phyloP scores from a whole-genome alignment of 1,140 invertebrate genomes.

The Drosophila asahinai region DNA sequence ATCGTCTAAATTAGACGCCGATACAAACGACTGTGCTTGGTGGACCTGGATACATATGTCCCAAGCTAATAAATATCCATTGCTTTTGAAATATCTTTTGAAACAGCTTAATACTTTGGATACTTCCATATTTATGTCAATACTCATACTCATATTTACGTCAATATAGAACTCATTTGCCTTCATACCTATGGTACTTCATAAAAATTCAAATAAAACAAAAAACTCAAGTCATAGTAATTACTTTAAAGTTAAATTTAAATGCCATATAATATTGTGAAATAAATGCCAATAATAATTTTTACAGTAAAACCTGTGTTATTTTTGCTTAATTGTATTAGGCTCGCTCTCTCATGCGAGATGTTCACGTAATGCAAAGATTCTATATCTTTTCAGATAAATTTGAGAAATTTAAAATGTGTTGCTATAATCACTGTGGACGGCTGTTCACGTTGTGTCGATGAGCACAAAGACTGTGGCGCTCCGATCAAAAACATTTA shows the following conservation, averaged over 20 bases:
- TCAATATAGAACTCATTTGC: slow-evolving; percentile 36
- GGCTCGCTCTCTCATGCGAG: too few relatives aligned
- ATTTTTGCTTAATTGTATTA: slow-evolving; percentile 2
- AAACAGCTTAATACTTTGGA: slow-evolving; percentile 27
- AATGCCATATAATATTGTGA: slow-evolving; percentile 69
- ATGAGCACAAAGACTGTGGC: too few relatives aligned
- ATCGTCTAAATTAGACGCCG: slow-evolving; percentile 80
- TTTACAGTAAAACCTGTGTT: slow-evolving; percentile 65
- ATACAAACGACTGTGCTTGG: slow-evolving; percentile 49
- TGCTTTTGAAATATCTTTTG: slow-evolving; percentile 40
- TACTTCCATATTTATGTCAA: slow-evolving; percentile 29
- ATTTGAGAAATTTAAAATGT: too few relatives aligned
- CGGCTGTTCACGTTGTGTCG: too few relatives aligned
- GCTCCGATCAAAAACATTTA: too few relatives aligned
- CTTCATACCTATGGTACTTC: slow-evolving; percentile 44
- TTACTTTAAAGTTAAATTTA: slow-evolving; percentile 77
- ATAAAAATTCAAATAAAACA: slow-evolving; percentile 40
- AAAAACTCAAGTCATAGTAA: slow-evolving; percentile 80
- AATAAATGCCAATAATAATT: slow-evolving; percentile 71
- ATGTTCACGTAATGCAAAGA: too few relatives aligned
- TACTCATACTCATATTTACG: slow-evolving; percentile 22
- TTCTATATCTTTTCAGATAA: too few relatives aligned
- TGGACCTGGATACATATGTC: background rate
- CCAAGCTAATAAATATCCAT: slow-evolving; percentile 45
- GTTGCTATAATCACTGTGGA: too few relatives aligned